A percentile compares a stretch with the other conserved stretches of the same genome.
Evolutionary conservation across 2,113 vertebrate genomes (phyloP).

Genomic region (Callospermophilus lateralis): DNA sequence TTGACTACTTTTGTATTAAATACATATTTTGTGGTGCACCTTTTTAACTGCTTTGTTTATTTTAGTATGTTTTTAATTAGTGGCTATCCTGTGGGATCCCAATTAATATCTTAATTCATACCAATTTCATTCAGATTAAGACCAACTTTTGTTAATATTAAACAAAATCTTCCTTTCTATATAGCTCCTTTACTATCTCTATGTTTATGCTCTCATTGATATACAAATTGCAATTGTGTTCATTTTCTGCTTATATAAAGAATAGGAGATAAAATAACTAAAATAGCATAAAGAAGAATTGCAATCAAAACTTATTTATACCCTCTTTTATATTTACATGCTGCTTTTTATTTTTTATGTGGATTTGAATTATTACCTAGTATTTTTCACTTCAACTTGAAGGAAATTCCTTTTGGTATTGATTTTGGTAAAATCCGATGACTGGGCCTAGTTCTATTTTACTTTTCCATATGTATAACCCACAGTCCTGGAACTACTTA

Average conservation of each 20-base stretch:
- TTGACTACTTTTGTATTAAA: background rate
- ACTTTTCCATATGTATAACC: background rate
- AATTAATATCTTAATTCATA: background rate
- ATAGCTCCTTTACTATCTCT: background rate
- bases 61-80: background rate
- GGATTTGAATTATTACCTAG: background rate
- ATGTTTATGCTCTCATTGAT: background rate
- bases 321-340: background rate
- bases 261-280: background rate
- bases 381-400: background rate
- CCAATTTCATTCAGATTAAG: background rate
- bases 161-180: background rate
- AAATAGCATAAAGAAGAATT: background rate
- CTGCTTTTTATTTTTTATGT: background rate
- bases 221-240: background rate
- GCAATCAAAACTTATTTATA: background rate
- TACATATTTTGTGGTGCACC: background rate
- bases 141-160: background rate
- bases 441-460: background rate
- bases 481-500: background rate
- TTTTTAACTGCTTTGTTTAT: background rate
- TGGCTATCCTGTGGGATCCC: background rate
- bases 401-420: background rate
- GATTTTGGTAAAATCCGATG: background rate
- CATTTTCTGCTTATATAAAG: background rate